phyloP scores from a whole-genome alignment of 2,797 vertebrate genomes.

The Poecilia picta region DNA sequence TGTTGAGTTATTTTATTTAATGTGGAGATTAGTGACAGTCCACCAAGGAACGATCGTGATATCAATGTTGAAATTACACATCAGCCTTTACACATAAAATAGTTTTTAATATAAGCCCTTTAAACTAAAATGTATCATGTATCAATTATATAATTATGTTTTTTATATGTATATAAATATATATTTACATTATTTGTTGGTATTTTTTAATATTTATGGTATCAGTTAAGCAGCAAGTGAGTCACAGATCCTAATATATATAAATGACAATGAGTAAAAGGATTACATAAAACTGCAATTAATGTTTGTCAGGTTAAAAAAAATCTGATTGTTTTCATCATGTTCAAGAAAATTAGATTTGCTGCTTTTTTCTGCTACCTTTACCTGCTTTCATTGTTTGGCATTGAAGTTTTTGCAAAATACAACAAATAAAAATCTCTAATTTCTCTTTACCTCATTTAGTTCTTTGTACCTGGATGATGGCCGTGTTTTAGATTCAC shows the following conservation, averaged over 20 bases:
- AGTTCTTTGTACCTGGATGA: background rate
- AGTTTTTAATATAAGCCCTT: background rate
- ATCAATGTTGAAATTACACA: background rate
- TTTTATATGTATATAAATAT: too few relatives aligned
- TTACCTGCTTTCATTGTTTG: background rate
- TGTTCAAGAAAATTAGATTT: background rate
- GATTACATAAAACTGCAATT: background rate
- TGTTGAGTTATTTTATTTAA: background rate
- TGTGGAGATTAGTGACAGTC: background rate
- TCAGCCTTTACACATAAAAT: background rate
- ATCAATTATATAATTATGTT: background rate
- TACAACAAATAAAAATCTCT: background rate
- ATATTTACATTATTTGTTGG: background rate
- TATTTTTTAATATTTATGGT: background rate
- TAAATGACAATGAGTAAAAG: background rate
- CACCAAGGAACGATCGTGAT: background rate
- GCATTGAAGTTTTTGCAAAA: background rate
- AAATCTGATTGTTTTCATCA: background rate
- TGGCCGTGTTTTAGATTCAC: background rate
- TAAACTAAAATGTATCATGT: background rate
- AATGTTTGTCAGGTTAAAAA: background rate
- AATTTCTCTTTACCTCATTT: background rate
- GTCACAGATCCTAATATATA: background rate
- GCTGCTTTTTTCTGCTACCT: background rate
- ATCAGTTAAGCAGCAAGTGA: background rate